phyloP scores from a whole-genome alignment of 1,140 invertebrate genomes.

The Dolichoris vasculosae region DNA sequence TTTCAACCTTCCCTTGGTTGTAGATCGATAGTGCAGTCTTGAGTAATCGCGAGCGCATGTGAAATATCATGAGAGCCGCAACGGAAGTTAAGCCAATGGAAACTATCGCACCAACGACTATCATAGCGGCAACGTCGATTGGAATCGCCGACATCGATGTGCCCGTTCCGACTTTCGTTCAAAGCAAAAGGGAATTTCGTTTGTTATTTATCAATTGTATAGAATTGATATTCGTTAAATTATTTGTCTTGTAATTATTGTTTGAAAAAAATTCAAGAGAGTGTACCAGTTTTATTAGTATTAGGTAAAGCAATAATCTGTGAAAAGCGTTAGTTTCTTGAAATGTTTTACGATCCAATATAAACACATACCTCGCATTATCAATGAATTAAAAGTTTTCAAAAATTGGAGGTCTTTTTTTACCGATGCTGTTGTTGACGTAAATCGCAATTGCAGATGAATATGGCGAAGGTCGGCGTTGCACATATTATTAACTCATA shows the following conservation, averaged over 20 bases:
- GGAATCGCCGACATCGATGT: conserved; percentile 59
- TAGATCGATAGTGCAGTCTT: conserved; percentile 69
- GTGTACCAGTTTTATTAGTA: no score
- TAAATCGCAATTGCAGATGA: background rate
- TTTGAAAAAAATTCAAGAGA: no score
- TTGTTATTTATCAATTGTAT: background rate
- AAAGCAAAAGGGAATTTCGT: background rate
- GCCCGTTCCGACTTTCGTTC: conserved; percentile 33
- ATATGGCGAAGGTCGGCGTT: no score
- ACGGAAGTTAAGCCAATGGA: conserved; percentile 68
- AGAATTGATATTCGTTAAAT: no score
- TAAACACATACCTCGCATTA: background rate
- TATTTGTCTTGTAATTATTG: no score
- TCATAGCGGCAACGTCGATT: conserved; percentile 66
- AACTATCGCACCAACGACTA: conserved; percentile 69
- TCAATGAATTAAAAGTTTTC: background rate
- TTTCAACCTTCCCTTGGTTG: conserved; percentile 60
- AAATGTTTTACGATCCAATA: background rate
- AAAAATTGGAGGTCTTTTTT: background rate
- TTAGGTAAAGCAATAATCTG: background rate
- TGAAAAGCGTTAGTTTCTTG: background rate
- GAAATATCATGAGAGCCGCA: conserved; percentile 67
- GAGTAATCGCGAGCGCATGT: conserved; percentile 68
- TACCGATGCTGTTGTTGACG: background rate
- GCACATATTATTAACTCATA: no score